phyloP scores from a whole-genome alignment of 2,797 vertebrate species.

The Hybognathus amarus region DNA sequence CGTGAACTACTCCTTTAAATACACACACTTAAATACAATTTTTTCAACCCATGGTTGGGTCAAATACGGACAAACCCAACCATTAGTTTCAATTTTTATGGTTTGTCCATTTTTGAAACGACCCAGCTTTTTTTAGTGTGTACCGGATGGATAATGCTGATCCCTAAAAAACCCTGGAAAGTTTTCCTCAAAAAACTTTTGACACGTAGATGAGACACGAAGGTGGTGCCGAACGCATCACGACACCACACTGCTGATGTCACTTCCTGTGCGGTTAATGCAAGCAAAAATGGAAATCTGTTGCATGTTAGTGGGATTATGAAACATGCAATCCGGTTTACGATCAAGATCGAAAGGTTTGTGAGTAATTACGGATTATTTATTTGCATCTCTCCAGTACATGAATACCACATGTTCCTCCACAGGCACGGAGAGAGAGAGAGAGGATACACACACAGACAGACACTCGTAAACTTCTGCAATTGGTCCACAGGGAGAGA shows the following conservation, averaged over 20 bases:
- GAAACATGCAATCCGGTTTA: constrained; percentile 1
- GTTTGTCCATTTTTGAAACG: too few species aligned
- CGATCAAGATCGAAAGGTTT: neutral
- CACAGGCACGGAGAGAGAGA: constrained; percentile 19
- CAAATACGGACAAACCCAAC: too few species aligned
- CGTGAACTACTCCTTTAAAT: too few species aligned
- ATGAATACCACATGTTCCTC: constrained; percentile 38
- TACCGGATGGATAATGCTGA: too few species aligned
- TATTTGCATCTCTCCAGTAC: constrained; percentile 32
- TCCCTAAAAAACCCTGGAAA: too few species aligned
- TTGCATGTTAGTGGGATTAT: neutral
- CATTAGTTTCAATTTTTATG: too few species aligned
- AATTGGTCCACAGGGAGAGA: constrained; percentile 58
- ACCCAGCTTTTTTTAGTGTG: neutral
- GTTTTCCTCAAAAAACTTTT: too few species aligned
- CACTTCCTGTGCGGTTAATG: neutral
- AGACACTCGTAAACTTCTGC: constrained; percentile 57
- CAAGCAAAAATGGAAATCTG: constrained; percentile 6
- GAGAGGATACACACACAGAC: constrained; percentile 37
- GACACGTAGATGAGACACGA: too few species aligned
- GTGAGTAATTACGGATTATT: constrained; percentile 37
- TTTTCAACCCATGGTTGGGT: too few species aligned
- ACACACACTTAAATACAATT: too few species aligned
- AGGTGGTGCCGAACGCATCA: neutral
- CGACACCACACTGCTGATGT: constrained; percentile 2